Percentiles rank a stretch among this genome's conserved stretches.
phyloP scores from a whole-genome alignment of 2,888 invertebrate genomes.

The Heliconius erato region DNA sequence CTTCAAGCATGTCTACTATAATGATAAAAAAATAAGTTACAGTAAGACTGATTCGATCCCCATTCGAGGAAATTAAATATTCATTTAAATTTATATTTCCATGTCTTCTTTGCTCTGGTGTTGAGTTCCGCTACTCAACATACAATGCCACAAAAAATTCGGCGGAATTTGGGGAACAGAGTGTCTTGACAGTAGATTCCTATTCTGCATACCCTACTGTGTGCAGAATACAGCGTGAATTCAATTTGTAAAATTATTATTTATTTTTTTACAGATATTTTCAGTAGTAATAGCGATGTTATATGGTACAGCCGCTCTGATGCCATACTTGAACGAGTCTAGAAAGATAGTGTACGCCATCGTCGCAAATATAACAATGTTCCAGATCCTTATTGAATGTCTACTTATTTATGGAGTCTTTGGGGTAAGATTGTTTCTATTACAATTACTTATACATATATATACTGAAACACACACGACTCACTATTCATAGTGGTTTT shows the following conservation, averaged over 20 bases:
- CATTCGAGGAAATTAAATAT: too few relatives aligned
- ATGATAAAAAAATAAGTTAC: too few relatives aligned
- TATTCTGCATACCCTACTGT: too few relatives aligned
- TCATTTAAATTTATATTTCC: too few relatives aligned
- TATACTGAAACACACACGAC: too few relatives aligned
- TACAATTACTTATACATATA: neutral
- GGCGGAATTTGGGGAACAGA: too few relatives aligned
- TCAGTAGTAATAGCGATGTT: constrained; percentile 59
- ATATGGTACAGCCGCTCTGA: constrained; percentile 62
- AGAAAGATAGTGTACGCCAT: constrained; percentile 47
- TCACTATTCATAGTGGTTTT: too few relatives aligned
- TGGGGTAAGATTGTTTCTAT: constrained; percentile 57
- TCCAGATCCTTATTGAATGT: constrained; percentile 62
- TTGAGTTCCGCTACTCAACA: too few relatives aligned
- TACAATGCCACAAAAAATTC: too few relatives aligned
- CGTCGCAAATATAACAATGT: constrained; percentile 58
- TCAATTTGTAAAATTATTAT: neutral
- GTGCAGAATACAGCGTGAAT: neutral
- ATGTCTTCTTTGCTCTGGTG: too few relatives aligned
- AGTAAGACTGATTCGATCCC: neutral
- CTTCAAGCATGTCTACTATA: too few relatives aligned
- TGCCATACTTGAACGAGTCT: constrained; percentile 52
- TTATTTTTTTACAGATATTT: constrained; percentile 58
- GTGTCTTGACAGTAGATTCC: too few relatives aligned
- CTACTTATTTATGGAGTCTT: constrained; percentile 69